phyloP scores from a whole-genome alignment of 2,888 invertebrate species.

The Xanthia icteritia region DNA sequence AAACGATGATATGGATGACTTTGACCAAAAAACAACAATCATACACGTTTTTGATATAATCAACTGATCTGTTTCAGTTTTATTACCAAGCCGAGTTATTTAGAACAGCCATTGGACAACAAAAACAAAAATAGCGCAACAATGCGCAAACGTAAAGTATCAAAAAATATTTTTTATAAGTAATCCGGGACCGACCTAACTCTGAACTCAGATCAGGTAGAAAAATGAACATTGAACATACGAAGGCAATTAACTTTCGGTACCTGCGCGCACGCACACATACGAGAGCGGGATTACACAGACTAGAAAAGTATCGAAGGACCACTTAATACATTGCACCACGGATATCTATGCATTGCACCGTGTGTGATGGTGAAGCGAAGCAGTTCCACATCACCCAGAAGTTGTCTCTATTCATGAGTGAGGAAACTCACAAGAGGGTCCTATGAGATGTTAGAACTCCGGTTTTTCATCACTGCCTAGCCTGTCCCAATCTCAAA shows the following conservation, averaged over 20 bases:
- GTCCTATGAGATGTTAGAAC: background rate
- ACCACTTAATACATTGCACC: conserved; percentile 6
- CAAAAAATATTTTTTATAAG: conserved; percentile 63
- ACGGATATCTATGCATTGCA: background rate
- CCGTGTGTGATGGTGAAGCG: background rate
- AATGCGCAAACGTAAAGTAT: conserved; percentile 62
- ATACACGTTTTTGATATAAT: conserved; percentile 52
- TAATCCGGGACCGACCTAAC: conserved; percentile 70
- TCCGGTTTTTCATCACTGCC: background rate
- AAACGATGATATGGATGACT: background rate
- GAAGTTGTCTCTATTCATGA: background rate
- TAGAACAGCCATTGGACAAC: conserved; percentile 31
- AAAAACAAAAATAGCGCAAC: conserved; percentile 54
- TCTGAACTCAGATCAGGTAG: conserved; percentile 82
- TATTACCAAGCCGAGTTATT: conserved; percentile 52
- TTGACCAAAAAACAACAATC: conserved; percentile 21
- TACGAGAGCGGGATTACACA: conserved; percentile 47
- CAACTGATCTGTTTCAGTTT: conserved; percentile 31
- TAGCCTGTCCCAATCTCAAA: background rate
- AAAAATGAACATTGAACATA: conserved; percentile 87
- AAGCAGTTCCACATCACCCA: background rate
- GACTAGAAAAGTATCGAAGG: conserved; percentile 26
- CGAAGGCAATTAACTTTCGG: conserved; percentile 89
- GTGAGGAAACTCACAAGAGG: background rate
- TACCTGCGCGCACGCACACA: conserved; percentile 84